Base-by-base conservation (phyloP, 1,140 invertebrate genomes). In the Belonocnema kinseyi region DNA sequence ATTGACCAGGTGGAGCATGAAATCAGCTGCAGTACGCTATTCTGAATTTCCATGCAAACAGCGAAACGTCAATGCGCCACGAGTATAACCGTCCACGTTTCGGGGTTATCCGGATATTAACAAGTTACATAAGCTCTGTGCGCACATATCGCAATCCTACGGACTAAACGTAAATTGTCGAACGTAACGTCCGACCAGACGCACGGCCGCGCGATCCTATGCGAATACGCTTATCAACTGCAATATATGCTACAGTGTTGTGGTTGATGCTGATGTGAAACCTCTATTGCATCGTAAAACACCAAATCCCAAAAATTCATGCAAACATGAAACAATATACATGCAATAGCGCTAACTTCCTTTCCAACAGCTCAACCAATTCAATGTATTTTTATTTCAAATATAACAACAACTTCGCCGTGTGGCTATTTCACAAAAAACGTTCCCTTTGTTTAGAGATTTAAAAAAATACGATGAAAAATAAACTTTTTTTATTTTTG, bases 31-130 rank as follows among this genome's bases (percentile, higher is more conserved):
- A 66, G 61, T 40, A 33, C 26, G 61, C 61, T 66, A 66, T 66
- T 66, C 61, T 66, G 61, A 66, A 66, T 66, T 66, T 66, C 26
- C 61, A 66, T 66, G 61, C 61, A 66, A 66, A 66, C 61, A 66
- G 61, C 61, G 46, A 66, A 66, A 66, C 26, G 61, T 66, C 61
- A 66, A 66, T 66, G 61, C 61, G 33, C 21, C 61, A 66, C 61
- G 61, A 66, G 10, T 66, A 66, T 66, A 66, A 33, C 17, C 26
- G 10, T 26, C 33, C 61, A 46, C 61, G 26, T 46, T 66, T 66
- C n/a, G 26, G 26, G 61, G 61, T 66, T 66, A 66, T 66, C 61
- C 61, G 61, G 61, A 66, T 66, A 66, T 66, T 66, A 66, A 66
- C 61, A 66, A 33, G 61, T 66, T 66, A 66, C 61, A 66, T 40